phyloP scores from a whole-genome alignment of 2,797 vertebrate genomes.

The Okamejei kenojei region DNA sequence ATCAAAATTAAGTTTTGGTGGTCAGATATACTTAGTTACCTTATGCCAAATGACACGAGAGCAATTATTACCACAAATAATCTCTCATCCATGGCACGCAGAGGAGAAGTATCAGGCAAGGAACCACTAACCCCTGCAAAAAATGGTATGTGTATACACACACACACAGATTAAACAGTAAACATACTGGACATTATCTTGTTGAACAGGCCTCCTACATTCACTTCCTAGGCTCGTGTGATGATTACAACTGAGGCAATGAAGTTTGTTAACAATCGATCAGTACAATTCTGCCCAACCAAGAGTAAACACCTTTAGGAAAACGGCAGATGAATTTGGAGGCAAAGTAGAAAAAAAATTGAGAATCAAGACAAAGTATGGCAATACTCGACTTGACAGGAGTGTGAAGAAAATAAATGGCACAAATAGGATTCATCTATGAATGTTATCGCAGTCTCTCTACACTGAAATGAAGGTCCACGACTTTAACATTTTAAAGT shows the following conservation, averaged over 20 bases:
- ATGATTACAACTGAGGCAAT: background rate
- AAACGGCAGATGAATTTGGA: background rate
- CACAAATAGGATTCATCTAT: background rate
- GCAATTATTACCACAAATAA: background rate
- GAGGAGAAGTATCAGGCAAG: background rate
- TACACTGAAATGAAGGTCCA: background rate
- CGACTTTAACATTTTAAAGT: background rate
- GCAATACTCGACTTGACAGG: background rate
- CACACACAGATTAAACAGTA: background rate
- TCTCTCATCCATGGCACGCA: too few relatives aligned
- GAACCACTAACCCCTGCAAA: background rate
- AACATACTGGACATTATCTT: background rate
- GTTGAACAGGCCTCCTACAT: background rate
- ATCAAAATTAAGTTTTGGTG: background rate
- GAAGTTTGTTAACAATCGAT: background rate
- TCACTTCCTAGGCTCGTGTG: background rate
- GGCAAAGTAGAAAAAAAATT: background rate
- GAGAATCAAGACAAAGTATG: background rate
- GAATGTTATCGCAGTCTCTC: background rate
- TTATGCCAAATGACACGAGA: too few relatives aligned
- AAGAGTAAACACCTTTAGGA: background rate
- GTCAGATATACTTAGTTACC: too few relatives aligned
- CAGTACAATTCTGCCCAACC: background rate
- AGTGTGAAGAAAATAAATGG: constrained; percentile 4
- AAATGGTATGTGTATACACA: background rate